Percentiles rank a stretch among this genome's conserved stretches.
Conservation (phyloP, 1,140 invertebrate species). For the Drosophila arizonae region DNA sequence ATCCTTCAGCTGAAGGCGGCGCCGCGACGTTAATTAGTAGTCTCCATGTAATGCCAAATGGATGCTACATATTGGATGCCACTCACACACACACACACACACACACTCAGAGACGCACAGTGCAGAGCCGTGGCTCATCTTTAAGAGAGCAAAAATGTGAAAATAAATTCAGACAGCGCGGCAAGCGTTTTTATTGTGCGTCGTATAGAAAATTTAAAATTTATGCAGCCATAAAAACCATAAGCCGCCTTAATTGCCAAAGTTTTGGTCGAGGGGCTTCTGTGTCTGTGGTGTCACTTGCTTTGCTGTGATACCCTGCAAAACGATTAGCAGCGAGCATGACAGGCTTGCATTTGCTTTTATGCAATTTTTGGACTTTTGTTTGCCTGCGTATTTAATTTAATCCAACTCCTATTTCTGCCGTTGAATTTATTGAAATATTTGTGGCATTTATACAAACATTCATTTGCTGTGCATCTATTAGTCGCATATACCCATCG, state of each 20-base stretch:
- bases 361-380: too few relatives aligned
- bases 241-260: conserved; percentile 79
- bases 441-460: too few relatives aligned
- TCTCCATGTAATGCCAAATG: conserved; percentile 43
- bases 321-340: neutral
- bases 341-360: neutral
- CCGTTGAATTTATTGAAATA: too few relatives aligned
- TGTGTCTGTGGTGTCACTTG: conserved; percentile 36
- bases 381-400: too few relatives aligned
- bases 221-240: conserved; percentile 81
- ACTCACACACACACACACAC: conserved; percentile 9
- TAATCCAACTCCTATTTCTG: too few relatives aligned
- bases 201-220: conserved; percentile 75
- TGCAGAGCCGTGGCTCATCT: conserved; percentile 2
- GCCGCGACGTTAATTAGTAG: conserved; percentile 63
- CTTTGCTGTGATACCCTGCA: conserved; percentile 3
- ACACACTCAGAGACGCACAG: too few relatives aligned
- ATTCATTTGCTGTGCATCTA: neutral
- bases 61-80: conserved; percentile 21
- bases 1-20: conserved; percentile 64
- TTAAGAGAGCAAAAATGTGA: conserved; percentile 25
- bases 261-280: conserved; percentile 53
- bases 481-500: neutral
- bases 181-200: conserved; percentile 60
- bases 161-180: conserved; percentile 62